Evolutionary conservation across 1,140 invertebrate species (phyloP), one percentile per base, ranked within the genome.

Genomic region (Drosophila pseudoobscura): DNA sequence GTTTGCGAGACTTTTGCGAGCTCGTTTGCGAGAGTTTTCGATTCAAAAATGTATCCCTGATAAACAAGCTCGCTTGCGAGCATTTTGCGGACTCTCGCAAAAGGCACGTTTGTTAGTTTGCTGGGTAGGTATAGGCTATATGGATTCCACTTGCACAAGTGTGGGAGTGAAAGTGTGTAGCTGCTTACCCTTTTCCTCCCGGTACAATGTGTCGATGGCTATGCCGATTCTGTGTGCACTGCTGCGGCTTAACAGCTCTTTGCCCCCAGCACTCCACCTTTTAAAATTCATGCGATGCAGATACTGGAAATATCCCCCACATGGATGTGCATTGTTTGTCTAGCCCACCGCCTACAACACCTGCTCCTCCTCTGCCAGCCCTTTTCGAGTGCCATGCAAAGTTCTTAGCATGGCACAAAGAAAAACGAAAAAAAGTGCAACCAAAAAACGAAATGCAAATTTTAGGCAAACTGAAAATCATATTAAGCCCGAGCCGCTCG

Each of bases 381-480:
- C 22, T 13, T 29, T 56, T 35, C 11, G 41, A 46, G 71, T n/a
- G 41, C 8, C 26, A 54, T 60, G 55, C 47, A 66, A 75, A 61
- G 49, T 57, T 61, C 75, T 50, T 29, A 22, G 35, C 47, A 60
- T 20, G 11, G 35, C 11, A 39, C 35, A 39, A 39, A 39, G 11
- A 60, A 60, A 22, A 43, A 60, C 26, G 61, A 20, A 44, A 70
- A 70, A 75, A 71, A 71, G 54, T 59, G 51, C 72, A 77, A 49
- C 43, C 49, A 45, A 60, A 44, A 44, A 64, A 20, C 24, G 53
- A 56, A 82, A 69, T 76, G 66, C 62, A 71, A 76, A 62, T 60
- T 61, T 76, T 62, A 39, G 55, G 51, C 60, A 45, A 72, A 61
- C 73, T 61, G 62, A 69, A 77, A 80, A 82, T 77, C 62, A 74